These are phyloP conservation scores for Florisuga fusca DNA, from an alignment of 2,797 vertebrate genomes.

Conservation along the genomic window DNA sequence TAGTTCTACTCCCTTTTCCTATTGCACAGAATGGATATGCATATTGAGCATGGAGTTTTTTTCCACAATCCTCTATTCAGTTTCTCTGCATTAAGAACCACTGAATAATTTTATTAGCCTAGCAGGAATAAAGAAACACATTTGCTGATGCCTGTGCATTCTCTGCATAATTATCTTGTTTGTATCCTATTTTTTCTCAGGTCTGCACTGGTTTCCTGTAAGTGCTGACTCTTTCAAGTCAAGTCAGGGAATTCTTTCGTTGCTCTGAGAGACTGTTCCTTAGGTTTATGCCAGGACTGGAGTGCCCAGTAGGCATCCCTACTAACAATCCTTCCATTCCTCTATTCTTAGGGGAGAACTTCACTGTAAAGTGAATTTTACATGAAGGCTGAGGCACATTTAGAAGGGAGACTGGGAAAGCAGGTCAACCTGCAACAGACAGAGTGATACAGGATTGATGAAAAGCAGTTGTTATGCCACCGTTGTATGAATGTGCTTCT, in stretches of 20 bases:
- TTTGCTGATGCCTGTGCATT: neutral
- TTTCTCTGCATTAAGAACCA: neutral
- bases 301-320: neutral
- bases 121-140: neutral
- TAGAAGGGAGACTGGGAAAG: neutral
- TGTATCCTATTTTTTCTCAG: neutral
- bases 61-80: neutral
- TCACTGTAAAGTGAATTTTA: neutral
- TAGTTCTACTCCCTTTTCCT: neutral
- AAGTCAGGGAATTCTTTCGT: neutral
- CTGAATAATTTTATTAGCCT: neutral
- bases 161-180: neutral
- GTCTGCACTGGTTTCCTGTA: neutral
- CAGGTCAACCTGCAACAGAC: neutral
- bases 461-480: neutral
- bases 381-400: neutral
- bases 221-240: neutral
- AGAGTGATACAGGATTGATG: neutral
- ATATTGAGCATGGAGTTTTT: neutral
- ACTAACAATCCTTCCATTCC: neutral
- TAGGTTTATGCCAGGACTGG: neutral
- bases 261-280: neutral
- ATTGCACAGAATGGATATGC: neutral
- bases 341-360: neutral
- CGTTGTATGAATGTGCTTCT: neutral